A percentile compares a stretch with the other conserved stretches of the same genome.
Evolutionary conservation across 1,140 invertebrate genomes (phyloP).

Genomic region (Vollenhovia emeryi): DNA sequence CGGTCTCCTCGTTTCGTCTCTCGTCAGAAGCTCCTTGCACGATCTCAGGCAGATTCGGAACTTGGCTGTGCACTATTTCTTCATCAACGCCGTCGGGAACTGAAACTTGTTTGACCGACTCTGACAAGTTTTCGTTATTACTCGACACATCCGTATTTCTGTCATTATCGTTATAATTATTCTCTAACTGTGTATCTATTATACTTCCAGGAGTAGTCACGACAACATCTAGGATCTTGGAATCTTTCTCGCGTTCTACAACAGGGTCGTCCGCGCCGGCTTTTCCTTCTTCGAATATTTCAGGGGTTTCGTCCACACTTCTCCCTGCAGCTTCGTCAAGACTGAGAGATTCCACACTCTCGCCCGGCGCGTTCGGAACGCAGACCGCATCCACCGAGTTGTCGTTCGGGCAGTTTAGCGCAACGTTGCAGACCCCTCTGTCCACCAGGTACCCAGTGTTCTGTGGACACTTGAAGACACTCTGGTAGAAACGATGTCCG

Average conservation of each 20-base stretch:
- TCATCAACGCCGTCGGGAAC: background rate
- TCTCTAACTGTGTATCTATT: background rate
- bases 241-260: background rate
- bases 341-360: background rate
- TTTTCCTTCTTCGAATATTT: background rate
- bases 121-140: background rate
- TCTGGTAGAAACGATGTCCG: conserved; percentile 12
- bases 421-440: conserved; percentile 13
- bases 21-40: background rate
- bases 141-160: too few relatives aligned
- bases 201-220: background rate
- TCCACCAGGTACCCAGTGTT: conserved; percentile 35
- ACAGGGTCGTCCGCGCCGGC: background rate
- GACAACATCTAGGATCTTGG: background rate
- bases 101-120: background rate
- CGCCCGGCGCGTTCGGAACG: background rate
- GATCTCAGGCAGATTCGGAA: background rate
- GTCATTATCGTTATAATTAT: background rate
- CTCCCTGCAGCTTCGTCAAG: too few relatives aligned
- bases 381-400: background rate
- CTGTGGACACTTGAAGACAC: conserved; percentile 48
- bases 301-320: background rate
- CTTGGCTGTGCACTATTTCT: background rate
- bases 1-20: background rate
- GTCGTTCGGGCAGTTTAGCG: background rate